A percentile compares a stretch with the other conserved stretches of the same genome.
These are phyloP conservation scores for Halesus radiatus DNA, from an alignment of 1,140 invertebrate species.

Conservation along the genomic window DNA sequence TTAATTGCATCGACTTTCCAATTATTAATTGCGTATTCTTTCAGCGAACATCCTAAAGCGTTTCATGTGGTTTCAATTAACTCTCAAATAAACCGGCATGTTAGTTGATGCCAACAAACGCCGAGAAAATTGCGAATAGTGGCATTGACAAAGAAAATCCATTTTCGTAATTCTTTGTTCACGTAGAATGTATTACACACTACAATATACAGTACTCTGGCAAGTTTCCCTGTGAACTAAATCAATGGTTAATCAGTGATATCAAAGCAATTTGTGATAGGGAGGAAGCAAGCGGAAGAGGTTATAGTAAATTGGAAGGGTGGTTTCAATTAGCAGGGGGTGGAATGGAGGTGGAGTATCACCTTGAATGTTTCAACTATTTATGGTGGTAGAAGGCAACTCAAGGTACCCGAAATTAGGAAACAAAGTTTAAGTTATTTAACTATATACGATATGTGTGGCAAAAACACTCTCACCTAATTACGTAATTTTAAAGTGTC, in stretches of 20 bases:
- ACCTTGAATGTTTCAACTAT: background rate
- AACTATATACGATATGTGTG: background rate
- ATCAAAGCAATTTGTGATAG: conserved; percentile 2
- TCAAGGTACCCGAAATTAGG: background rate
- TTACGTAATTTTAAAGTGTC: background rate
- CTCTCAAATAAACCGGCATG: no score
- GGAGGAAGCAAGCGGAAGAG: background rate
- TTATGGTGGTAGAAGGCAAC: background rate
- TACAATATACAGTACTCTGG: no score
- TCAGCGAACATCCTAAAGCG: no score
- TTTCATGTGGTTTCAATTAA: no score
- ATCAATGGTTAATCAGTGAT: conserved; percentile 10
- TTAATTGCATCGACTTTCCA: no score
- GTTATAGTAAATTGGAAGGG: background rate
- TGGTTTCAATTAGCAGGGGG: conserved; percentile 5
- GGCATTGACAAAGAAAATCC: no score
- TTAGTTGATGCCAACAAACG: no score
- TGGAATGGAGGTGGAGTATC: background rate
- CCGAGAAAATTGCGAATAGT: no score
- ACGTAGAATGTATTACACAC: no score
- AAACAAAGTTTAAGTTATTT: background rate
- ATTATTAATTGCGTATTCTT: no score
- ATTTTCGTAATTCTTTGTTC: no score
- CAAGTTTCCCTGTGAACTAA: background rate
- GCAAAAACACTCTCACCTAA: background rate